phyloP scores from a whole-genome alignment of 2,888 invertebrate species.

The Oligia fasciuncula region DNA sequence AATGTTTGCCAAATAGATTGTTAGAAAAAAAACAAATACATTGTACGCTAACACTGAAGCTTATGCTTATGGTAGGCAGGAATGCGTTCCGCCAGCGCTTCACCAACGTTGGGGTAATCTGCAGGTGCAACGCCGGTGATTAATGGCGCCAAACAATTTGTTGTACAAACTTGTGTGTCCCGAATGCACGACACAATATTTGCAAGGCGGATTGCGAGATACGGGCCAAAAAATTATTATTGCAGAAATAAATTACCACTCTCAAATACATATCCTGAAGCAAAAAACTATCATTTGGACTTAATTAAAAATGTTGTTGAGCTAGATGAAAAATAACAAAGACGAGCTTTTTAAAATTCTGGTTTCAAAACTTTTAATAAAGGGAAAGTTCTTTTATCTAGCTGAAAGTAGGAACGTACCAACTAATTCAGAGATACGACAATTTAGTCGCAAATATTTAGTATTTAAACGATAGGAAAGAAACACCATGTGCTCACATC shows the following conservation, averaged over 20 bases:
- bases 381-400: conserved; percentile 4
- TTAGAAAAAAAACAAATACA: conserved; percentile 18
- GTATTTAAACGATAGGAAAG: conserved; percentile 38
- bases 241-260: not conserved
- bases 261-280: conserved; percentile 6
- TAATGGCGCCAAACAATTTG: conserved; percentile 51
- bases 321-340: conserved; percentile 5
- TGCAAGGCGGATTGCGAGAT: not conserved
- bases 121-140: conserved; percentile 36
- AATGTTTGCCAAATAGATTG: conserved; percentile 39
- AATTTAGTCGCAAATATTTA: conserved; percentile 24
- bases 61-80: conserved; percentile 10
- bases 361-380: not conserved
- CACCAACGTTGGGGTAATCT: conserved; percentile 33
- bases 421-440: conserved; percentile 18
- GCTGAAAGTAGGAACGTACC: not conserved
- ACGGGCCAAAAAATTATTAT: not conserved
- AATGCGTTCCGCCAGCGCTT: conserved; percentile 32
- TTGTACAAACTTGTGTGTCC: conserved; percentile 27
- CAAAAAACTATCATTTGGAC: conserved; percentile 8
- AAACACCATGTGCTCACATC: conserved; percentile 24
- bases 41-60: conserved; percentile 20
- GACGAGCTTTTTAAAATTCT: not conserved
- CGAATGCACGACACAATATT: conserved; percentile 13
- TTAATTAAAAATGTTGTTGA: conserved; percentile 2